Evolutionary conservation across 2,888 invertebrate genomes (phyloP), one percentile per base, ranked within the genome.

Genomic region (Lagria hirta): DNA sequence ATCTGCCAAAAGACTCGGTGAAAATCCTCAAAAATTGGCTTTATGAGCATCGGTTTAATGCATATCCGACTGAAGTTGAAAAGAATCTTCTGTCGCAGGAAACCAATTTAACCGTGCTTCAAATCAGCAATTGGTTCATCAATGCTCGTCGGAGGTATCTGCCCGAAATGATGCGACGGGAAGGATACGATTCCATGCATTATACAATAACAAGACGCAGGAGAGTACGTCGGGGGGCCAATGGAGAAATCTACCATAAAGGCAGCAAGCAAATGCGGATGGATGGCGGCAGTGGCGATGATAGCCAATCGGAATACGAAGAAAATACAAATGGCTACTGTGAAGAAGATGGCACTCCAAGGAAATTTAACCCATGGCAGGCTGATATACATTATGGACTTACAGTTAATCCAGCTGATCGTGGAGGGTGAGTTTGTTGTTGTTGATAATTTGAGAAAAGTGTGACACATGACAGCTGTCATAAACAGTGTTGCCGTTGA

Each of bases 101-200:
- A 40, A 71, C 72, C 1, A 66, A 68, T 44, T 52, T 72, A 17
- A 72, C 72, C 2, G 70, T 71, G 21, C 53, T 72, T 6, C 72
- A 72, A 54, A 71, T 72, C 18, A 70, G 70, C 51, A 72, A 72
- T 52, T 72, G 72, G 72, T 72, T 72, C 53, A 72, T 72, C 24
- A 72, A 72, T 52, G 69, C 69, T 1, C 50, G 69, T 10, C 53
- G 72, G 41, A 48, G 66, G 30, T 71, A 71, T 50, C 50, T 72
- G 37, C 72, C 71, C 2, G 70, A 71, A 48, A 72, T 72, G 67
- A 72, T 72, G 71, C 45, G 71, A 7, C 58, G 69, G 21, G 71
- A 72, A 53, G 71, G 71, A 13, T 71, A 66, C 49, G 71, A 72
- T 49, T 70, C 71, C 0, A 65, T 70, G 52, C 68, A 70, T 24